Percentiles rank a stretch among this genome's conserved stretches.
phyloP scores from a whole-genome alignment of 2,113 vertebrate species.

The Pithys albifrons region DNA sequence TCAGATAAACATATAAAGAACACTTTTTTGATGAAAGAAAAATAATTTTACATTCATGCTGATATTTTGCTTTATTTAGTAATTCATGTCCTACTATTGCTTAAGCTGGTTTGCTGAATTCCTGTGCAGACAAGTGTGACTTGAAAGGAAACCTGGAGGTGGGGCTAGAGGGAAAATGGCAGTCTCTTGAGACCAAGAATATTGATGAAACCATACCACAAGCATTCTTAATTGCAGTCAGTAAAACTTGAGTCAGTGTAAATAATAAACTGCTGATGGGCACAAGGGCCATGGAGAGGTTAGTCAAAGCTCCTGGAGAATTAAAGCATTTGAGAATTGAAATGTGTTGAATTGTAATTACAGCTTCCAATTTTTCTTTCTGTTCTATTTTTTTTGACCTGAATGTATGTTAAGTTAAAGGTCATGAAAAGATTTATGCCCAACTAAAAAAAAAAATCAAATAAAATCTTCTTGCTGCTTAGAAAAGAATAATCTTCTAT shows the following conservation, averaged over 20 bases:
- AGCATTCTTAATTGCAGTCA: background rate
- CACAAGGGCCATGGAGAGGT: background rate
- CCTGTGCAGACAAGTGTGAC: background rate
- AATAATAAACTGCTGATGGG: background rate
- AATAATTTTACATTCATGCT: background rate
- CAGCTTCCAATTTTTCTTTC: background rate
- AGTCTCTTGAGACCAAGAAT: background rate
- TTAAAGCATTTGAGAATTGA: background rate
- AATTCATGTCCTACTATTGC: background rate
- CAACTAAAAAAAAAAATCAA: background rate
- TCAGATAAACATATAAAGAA: background rate
- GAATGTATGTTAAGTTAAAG: background rate
- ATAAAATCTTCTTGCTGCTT: background rate
- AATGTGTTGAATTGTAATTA: too few relatives aligned
- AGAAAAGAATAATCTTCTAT: background rate
- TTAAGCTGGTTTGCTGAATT: background rate
- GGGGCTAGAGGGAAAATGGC: background rate
- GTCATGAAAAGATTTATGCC: background rate
- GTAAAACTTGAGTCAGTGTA: background rate
- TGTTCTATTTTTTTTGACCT: background rate
- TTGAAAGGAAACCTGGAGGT: background rate
- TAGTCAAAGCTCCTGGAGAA: background rate
- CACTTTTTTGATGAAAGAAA: background rate
- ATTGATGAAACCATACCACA: background rate
- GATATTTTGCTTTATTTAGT: background rate